phyloP scores from a whole-genome alignment of 2,113 vertebrate species.

The Phaethornis superciliosus region DNA sequence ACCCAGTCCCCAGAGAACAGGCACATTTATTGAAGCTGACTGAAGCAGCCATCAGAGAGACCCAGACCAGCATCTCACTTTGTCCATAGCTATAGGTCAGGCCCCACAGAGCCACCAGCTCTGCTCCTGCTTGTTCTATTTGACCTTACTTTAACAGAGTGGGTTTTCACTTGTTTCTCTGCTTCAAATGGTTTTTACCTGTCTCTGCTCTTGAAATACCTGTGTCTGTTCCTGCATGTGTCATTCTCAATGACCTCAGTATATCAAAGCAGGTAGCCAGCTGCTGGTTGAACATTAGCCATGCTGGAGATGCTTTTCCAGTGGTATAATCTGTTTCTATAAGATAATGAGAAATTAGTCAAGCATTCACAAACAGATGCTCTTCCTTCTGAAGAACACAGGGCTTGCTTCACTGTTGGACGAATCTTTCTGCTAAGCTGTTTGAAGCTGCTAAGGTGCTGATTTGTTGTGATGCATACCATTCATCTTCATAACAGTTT shows the following conservation, averaged over 20 bases:
- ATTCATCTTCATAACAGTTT: conserved; percentile 54
- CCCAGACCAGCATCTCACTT: not conserved
- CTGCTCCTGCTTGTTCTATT: not conserved
- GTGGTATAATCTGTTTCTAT: conserved; percentile 29
- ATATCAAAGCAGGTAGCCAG: conserved; percentile 51
- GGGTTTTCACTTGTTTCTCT: not conserved
- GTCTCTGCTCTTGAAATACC: not conserved
- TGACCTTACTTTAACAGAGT: not conserved
- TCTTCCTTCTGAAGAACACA: conserved; percentile 49
- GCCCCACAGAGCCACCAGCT: not conserved
- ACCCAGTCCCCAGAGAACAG: not conserved
- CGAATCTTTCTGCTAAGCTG: conserved; percentile 41
- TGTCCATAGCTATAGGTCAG: not conserved
- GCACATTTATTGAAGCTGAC: not conserved
- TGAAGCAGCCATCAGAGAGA: not conserved
- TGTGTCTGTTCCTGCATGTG: not conserved
- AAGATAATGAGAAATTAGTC: conserved; percentile 69
- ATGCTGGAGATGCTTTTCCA: conserved; percentile 1
- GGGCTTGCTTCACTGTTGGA: conserved; percentile 38
- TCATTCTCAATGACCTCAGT: conserved; percentile 17
- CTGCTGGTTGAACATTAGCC: not conserved
- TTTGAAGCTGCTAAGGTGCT: conserved; percentile 38
- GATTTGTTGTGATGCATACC: conserved; percentile 1
- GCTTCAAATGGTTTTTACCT: not conserved
- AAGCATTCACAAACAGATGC: conserved; percentile 66